These are phyloP conservation scores for Dichetophora obliterata DNA, from an alignment of 2,888 invertebrate genomes.

Conservation along the genomic window DNA sequence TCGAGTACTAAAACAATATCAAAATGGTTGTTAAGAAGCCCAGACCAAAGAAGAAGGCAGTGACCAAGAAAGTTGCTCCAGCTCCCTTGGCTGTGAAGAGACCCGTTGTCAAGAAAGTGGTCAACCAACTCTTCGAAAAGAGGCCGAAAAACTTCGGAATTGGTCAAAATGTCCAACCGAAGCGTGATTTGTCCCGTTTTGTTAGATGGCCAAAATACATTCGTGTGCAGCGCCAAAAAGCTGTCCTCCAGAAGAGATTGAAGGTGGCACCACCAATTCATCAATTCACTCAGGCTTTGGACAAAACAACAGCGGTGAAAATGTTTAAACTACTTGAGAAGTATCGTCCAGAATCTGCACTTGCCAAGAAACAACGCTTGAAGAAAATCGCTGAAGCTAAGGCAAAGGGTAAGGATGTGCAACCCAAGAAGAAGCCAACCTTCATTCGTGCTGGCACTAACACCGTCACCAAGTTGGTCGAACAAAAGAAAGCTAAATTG, in stretches of 20 bases:
- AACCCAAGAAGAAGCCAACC: slow-evolving; percentile 92
- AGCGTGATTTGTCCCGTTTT: slow-evolving; percentile 96
- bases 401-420: slow-evolving; percentile 90
- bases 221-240: slow-evolving; percentile 96
- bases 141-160: slow-evolving; percentile 98
- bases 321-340: slow-evolving; percentile 97
- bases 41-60: slow-evolving; percentile 90
- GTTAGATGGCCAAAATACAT: slow-evolving; percentile 99
- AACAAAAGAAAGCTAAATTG: slow-evolving; percentile 98
- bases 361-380: slow-evolving; percentile 93
- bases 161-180: slow-evolving; percentile 99
- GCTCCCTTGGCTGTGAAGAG: slow-evolving; percentile 94
- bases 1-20: slow-evolving; percentile 60
- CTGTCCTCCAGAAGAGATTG: slow-evolving; percentile 93
- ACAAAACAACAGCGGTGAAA: slow-evolving; percentile 97
- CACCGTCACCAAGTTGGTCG: slow-evolving; percentile 92
- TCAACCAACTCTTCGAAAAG: slow-evolving; percentile 98
- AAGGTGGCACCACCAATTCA: slow-evolving; percentile 99
- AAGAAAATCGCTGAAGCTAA: slow-evolving; percentile 91
- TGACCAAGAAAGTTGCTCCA: slow-evolving; percentile 96
- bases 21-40: slow-evolving; percentile 73
- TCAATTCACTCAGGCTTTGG: slow-evolving; percentile 96
- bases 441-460: slow-evolving; percentile 90
- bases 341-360: no score
- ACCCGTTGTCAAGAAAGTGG: slow-evolving; percentile 91